phyloP scores from a whole-genome alignment of 2,797 vertebrate species.

The Sebastes diaconus region DNA sequence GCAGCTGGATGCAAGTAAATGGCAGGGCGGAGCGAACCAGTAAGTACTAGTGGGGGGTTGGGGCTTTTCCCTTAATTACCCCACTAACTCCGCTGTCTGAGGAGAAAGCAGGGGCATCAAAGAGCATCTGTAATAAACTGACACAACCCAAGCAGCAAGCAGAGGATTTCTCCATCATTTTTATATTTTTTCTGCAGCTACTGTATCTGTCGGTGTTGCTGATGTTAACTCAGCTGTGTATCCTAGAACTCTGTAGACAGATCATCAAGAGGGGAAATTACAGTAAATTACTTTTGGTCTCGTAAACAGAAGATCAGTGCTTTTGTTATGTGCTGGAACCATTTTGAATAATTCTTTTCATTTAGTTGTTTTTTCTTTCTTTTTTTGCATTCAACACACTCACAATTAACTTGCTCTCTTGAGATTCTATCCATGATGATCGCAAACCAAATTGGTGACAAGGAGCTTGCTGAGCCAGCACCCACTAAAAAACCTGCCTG shows the following conservation, averaged over 20 bases:
- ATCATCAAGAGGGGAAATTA: not conserved
- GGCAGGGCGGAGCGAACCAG: conserved; percentile 39
- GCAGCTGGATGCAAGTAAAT: conserved; percentile 54
- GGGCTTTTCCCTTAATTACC: conserved; percentile 62
- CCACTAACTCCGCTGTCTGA: conserved; percentile 24
- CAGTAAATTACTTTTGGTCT: not conserved
- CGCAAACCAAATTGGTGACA: not conserved
- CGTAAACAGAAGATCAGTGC: not conserved
- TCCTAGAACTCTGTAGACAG: not conserved
- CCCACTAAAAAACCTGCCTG: not conserved
- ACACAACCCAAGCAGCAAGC: not conserved
- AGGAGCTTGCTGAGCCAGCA: not conserved
- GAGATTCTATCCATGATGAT: not conserved
- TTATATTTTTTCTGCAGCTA: not conserved
- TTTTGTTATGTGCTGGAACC: not conserved
- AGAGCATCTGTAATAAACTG: conserved; percentile 54
- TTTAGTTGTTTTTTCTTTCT: not conserved
- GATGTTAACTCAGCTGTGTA: not conserved
- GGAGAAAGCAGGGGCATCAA: conserved; percentile 50
- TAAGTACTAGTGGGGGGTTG: conserved; percentile 19
- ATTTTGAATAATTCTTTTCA: not conserved
- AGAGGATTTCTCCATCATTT: conserved; percentile 23
- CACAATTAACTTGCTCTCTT: not conserved
- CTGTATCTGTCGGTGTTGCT: conserved; percentile 7
- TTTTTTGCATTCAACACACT: not conserved